Base-by-base conservation (phyloP, 1,140 invertebrate species). In the Patella vulgata region DNA sequence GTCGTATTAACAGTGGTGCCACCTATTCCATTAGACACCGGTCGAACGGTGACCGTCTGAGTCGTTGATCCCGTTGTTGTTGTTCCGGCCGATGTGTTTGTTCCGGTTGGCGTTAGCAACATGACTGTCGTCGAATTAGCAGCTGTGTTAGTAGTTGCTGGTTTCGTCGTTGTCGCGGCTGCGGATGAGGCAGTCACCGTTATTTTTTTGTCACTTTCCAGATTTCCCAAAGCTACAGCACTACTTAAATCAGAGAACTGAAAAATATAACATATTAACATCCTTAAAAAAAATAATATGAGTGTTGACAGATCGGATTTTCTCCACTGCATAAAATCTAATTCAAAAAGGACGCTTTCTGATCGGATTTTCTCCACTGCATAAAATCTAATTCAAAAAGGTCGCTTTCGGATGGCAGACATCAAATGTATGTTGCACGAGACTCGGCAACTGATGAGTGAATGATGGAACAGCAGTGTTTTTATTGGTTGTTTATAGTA, bases 191-290 rank as follows among this genome's bases (percentile, higher is more conserved):
- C 39, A n/a, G 73, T 66, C 36, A 59, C 62, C 23, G 66, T 63
- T 12, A 70, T 39, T 27, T 55, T 61, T 9, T 64, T 57, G 17
- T 77, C 72, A 58, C 69, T 50, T 44, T 80, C 78, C 36, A 80
- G 66, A 14, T 69, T 70, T 58, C 75, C 71, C 59, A 82, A 57
- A 50, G 95, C 95, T 60, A 97, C 87, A 63, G 94, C 91, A 86
- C 97, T 97, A 79, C 92, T 93, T 79, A 96, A 85, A 66, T 93
- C 93, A 82, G 97, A 96, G 82, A 97, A 97, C 93, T 96, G 87
- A 39, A 89, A 88, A 71, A 65, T 62, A 82, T 79, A 74, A 68
- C 58, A n/a, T n/a, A n/a, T n/a, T n/a, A n/a, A n/a, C n/a, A n/a
- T 36, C 25, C n/a, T 4, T 5, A 39, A 25, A 47, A 58, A n/a